Evolutionary conservation across 2,797 vertebrate species (phyloP), one percentile per base, ranked within the genome.

Genomic region (Alosa sapidissima): DNA sequence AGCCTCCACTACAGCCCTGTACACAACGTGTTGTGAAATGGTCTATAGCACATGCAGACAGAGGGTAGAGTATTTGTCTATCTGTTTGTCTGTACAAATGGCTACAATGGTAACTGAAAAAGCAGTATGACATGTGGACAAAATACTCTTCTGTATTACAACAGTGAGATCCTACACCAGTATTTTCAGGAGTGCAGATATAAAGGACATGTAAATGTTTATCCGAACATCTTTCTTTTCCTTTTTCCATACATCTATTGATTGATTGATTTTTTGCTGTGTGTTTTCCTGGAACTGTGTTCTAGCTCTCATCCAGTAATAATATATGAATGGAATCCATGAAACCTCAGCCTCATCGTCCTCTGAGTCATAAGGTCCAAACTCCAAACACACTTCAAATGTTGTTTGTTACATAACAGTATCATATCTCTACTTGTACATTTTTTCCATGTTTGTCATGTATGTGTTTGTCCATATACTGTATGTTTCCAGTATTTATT

Each of bases 211-310:
- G 7, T 3, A 52, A 7, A 58, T 4, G 19, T 5, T 41, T 8
- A 75, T 16, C 5, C 11, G 0, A 45, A 75, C 14, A 3, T 41
- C 41, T 45, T 75, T 24, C 7, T 65, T 41, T 75, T 41, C 14
- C 0, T 75, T 45, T 36, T 72, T 72, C 36, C 19, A 24, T 9
- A 62, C 7, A 21, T 78, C 65, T 10, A 68, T 36, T 68, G 65
- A 62, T 62, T 62, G n/a, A 13, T 72, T 13, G 41, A 41, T 21
- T 45, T 78, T 45, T 16, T 16, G 68, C 36, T 16, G 41, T 16
- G 36, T 45, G 19, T 78, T 78, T 78, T 78, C 72, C 72, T 47
- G 36, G 36, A 47, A 78, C 72, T 47, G 72, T 47, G 72, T n/a
- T 78, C 13, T 3, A 47, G 13, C 19, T 78, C 19, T 19, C 36